phyloP scores from a whole-genome alignment of 2,113 vertebrate species.

The Albula goreensis region DNA sequence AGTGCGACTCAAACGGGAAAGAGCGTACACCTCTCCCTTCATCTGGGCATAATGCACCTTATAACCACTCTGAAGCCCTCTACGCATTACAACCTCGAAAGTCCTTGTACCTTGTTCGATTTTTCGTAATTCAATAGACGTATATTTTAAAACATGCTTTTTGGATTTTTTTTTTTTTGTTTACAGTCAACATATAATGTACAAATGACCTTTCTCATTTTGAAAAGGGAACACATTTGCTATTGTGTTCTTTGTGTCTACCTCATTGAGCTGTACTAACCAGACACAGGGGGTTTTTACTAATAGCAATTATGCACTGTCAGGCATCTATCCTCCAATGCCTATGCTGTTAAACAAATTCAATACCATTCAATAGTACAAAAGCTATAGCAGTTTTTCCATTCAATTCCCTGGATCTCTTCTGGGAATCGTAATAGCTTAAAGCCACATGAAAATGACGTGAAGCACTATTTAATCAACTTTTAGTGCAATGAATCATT shows the following conservation, averaged over 20 bases:
- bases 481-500: slow-evolving; percentile 50
- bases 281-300: not conserved
- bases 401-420: slow-evolving; percentile 28
- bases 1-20: not conserved
- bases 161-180: too few species aligned
- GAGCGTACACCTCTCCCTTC: not conserved
- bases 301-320: not conserved
- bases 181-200: too few species aligned
- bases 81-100: too few species aligned
- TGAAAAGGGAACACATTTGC: too few species aligned
- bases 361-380: slow-evolving; percentile 1
- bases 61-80: not conserved
- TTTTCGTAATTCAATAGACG: too few species aligned
- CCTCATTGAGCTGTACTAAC: not conserved
- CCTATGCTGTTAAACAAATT: slow-evolving; percentile 11
- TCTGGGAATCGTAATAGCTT: slow-evolving; percentile 40
- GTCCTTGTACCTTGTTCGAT: too few species aligned
- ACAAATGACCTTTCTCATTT: too few species aligned
- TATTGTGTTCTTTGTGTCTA: not conserved
- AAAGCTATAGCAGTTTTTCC: slow-evolving; percentile 30
- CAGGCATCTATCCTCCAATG: not conserved
- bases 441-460: slow-evolving; percentile 40
- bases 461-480: slow-evolving; percentile 52
- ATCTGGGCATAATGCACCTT: too few species aligned
- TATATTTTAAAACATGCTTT: too few species aligned